Conservation (phyloP, 2,797 vertebrate genomes). For the Karalla daura region DNA sequence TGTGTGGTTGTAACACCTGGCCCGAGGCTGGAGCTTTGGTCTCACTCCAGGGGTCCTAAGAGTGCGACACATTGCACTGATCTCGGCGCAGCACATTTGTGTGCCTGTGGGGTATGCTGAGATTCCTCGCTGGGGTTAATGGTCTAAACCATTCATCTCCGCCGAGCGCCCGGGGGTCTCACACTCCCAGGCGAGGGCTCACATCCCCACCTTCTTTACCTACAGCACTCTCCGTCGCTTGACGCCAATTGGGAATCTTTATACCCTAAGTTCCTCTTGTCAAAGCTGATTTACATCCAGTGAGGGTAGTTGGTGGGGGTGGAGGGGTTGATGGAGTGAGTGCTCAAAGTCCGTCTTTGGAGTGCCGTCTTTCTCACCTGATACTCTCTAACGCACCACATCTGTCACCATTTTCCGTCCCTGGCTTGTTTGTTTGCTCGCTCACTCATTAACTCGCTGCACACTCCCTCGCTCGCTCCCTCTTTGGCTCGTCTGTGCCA, state of each 20-base stretch:
- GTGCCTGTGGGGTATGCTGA: conserved; percentile 69
- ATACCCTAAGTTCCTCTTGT: conserved; percentile 68
- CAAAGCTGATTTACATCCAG: conserved; percentile 76
- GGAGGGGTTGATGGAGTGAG: conserved; percentile 75
- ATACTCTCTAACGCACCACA: conserved; percentile 47
- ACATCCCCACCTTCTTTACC: conserved; percentile 68
- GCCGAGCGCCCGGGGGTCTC: conserved; percentile 57
- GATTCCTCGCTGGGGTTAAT: conserved; percentile 75
- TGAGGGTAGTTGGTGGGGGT: no score
- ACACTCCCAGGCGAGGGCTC: conserved; percentile 61
- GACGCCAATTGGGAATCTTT: conserved; percentile 74
- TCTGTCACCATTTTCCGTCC: conserved; percentile 57
- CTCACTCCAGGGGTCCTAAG: conserved; percentile 68
- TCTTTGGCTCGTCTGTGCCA: conserved; percentile 47
- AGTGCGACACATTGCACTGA: conserved; percentile 63
- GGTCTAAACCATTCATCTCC: conserved; percentile 77
- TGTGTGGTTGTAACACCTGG: conserved; percentile 57
- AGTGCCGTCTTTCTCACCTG: conserved; percentile 59
- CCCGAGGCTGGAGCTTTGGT: conserved; percentile 69
- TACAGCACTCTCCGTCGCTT: conserved; percentile 62
- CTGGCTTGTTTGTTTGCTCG: conserved; percentile 43
- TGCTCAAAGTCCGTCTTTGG: conserved; percentile 63
- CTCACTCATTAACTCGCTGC: conserved; percentile 63
- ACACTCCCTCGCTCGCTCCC: conserved; percentile 20
- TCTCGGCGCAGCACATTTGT: conserved; percentile 72